Evolutionary conservation across 1,140 invertebrate genomes (phyloP).

Genomic region (Aphelenchoides avenae): DNA sequence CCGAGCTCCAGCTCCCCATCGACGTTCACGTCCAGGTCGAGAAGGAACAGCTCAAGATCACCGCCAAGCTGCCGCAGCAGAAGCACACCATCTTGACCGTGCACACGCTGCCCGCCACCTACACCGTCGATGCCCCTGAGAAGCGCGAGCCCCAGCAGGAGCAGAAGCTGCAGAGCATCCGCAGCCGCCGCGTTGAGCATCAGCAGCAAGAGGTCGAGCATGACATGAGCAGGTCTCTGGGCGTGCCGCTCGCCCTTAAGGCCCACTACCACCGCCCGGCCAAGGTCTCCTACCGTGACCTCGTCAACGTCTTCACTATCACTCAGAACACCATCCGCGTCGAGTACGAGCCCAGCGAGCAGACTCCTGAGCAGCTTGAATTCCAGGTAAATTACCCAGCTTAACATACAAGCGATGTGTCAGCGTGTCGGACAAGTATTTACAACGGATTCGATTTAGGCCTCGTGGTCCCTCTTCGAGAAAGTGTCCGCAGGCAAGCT

Average conservation of each 20-base stretch:
- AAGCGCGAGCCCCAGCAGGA: slow-evolving; percentile 8
- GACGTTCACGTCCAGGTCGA: slow-evolving; percentile 3
- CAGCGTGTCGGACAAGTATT: too few species aligned
- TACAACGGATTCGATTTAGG: too few species aligned
- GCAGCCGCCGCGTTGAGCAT: slow-evolving; percentile 14
- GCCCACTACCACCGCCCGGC: background rate
- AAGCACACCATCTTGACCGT: slow-evolving; percentile 26
- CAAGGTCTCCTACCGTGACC: slow-evolving; percentile 6
- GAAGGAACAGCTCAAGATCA: slow-evolving; percentile 18
- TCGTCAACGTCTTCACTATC: slow-evolving; percentile 29
- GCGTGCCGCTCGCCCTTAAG: background rate
- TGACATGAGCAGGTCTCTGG: slow-evolving; percentile 2
- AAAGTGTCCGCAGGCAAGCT: slow-evolving; percentile 8
- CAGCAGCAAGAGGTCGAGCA: slow-evolving; percentile 5
- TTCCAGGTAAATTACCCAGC: slow-evolving; percentile 7
- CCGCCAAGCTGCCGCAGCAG: slow-evolving; percentile 26
- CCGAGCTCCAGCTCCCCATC: slow-evolving; percentile 13
- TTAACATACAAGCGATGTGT: too few species aligned
- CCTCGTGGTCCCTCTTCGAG: slow-evolving; percentile 18
- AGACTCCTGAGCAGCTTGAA: slow-evolving; percentile 19
- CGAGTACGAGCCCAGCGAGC: slow-evolving; percentile 25
- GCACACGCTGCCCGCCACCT: slow-evolving; percentile 36
- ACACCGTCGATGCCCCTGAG: slow-evolving; percentile 12
- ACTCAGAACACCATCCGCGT: slow-evolving; percentile 41
- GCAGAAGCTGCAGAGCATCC: slow-evolving; percentile 15